phyloP scores from a whole-genome alignment of 2,113 vertebrate species.

The Gasterosteus nipponicus region DNA sequence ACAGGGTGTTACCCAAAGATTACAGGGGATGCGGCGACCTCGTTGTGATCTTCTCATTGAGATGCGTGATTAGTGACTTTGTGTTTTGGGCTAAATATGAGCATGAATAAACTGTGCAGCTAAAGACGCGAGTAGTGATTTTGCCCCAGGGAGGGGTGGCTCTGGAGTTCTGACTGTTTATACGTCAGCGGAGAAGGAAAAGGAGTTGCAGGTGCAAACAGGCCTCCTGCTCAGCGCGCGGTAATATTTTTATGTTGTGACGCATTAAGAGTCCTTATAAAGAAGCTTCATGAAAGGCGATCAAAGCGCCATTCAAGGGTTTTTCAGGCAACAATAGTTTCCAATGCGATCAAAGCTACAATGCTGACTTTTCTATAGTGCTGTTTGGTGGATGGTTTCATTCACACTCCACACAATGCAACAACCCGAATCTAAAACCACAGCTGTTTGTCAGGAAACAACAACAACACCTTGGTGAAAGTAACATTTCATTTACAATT shows the following conservation, averaged over 20 bases:
- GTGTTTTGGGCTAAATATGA: slow-evolving; percentile 11
- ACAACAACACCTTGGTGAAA: background rate
- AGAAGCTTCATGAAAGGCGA: background rate
- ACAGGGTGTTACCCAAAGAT: slow-evolving; percentile 48
- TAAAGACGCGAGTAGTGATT: slow-evolving; percentile 4
- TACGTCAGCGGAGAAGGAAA: slow-evolving; percentile 7
- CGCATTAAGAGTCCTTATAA: background rate
- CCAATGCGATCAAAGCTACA: slow-evolving; percentile 42
- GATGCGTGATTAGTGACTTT: slow-evolving; percentile 13
- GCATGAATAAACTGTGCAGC: slow-evolving; percentile 15
- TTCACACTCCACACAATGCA: slow-evolving; percentile 7
- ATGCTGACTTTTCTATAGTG: background rate
- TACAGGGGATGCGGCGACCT: slow-evolving; percentile 29
- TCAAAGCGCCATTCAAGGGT: slow-evolving; percentile 36
- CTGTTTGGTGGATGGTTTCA: background rate
- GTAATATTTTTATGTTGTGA: slow-evolving; percentile 18
- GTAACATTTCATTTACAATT: background rate
- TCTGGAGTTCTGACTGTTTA: slow-evolving; percentile 6
- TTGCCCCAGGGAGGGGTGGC: background rate
- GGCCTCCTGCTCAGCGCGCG: slow-evolving; percentile 9
- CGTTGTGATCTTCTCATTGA: slow-evolving; percentile 19
- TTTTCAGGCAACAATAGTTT: slow-evolving; percentile 18
- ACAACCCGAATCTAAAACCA: background rate
- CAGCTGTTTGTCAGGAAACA: no score
- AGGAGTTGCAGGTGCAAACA: slow-evolving; percentile 29